These are phyloP conservation scores for Oreortyx pictus DNA, from an alignment of 2,797 vertebrate genomes.

Conservation along the genomic window DNA sequence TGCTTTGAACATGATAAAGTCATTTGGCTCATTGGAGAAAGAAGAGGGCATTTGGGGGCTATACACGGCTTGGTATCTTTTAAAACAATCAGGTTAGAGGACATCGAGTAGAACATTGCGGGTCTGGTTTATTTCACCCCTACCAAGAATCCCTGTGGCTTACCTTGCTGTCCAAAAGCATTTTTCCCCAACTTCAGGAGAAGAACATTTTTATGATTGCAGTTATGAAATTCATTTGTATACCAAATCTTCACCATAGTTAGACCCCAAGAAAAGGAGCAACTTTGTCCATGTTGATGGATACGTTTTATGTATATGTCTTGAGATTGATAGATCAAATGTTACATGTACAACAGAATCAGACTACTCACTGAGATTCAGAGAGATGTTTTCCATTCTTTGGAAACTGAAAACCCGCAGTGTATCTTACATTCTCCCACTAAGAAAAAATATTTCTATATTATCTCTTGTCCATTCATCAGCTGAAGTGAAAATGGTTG, in stretches of 20 bases:
- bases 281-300: neutral
- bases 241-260: neutral
- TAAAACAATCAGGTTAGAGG: constrained; percentile 1
- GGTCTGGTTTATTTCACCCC: neutral
- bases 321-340: constrained; percentile 4
- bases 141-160: neutral
- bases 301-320: neutral
- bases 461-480: neutral
- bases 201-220: neutral
- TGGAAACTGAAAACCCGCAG: constrained; percentile 8
- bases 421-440: neutral
- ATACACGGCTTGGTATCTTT: neutral
- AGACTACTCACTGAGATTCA: neutral
- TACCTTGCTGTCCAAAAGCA: neutral
- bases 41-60: neutral
- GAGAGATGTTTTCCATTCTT: neutral
- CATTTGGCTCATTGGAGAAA: constrained; percentile 26
- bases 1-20: constrained; percentile 21
- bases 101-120: neutral
- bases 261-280: neutral
- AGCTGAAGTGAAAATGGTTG: neutral
- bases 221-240: neutral
- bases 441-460: constrained; percentile 23
- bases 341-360: neutral
- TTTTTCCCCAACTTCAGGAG: neutral